A percentile compares a stretch with the other conserved stretches of the same genome.
phyloP scores from a whole-genome alignment of 2,888 invertebrate species.

The Gymnosoma rotundatum region DNA sequence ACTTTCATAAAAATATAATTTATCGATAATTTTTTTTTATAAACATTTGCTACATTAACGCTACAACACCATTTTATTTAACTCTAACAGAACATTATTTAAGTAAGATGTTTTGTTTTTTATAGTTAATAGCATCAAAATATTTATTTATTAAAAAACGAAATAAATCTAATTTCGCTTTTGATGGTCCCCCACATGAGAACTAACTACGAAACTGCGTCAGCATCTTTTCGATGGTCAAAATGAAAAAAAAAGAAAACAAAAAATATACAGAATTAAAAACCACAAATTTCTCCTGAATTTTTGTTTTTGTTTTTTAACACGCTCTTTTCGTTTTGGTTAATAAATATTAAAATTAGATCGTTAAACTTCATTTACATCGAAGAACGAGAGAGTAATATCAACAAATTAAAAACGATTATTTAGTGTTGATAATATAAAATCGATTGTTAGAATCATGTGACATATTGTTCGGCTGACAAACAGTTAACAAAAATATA shows the following conservation, averaged over 20 bases:
- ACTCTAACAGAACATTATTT: too few species aligned
- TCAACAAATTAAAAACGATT: not conserved
- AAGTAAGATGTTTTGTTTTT: too few species aligned
- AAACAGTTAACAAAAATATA: not conserved
- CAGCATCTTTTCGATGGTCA: constrained; percentile 11
- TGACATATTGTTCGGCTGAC: constrained; percentile 14
- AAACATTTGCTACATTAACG: too few species aligned
- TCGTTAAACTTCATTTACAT: not conserved
- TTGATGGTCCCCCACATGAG: not conserved
- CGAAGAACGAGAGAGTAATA: not conserved
- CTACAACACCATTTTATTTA: too few species aligned
- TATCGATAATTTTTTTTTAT: too few species aligned
- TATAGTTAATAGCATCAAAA: too few species aligned
- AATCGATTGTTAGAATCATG: constrained; percentile 6
- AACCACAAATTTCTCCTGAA: constrained; percentile 5
- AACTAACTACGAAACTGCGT: constrained; percentile 16
- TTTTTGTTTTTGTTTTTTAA: not conserved
- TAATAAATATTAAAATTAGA: constrained; percentile 3
- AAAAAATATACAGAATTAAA: not conserved
- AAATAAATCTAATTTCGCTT: not conserved
- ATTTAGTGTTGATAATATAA: not conserved
- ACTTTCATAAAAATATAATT: too few species aligned
- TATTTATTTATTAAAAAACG: too few species aligned
- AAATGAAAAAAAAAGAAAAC: constrained; percentile 14
- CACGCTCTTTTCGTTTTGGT: not conserved